Conservation (phyloP, 2,113 vertebrate species). For the Ophthalmolycus amberensis region DNA sequence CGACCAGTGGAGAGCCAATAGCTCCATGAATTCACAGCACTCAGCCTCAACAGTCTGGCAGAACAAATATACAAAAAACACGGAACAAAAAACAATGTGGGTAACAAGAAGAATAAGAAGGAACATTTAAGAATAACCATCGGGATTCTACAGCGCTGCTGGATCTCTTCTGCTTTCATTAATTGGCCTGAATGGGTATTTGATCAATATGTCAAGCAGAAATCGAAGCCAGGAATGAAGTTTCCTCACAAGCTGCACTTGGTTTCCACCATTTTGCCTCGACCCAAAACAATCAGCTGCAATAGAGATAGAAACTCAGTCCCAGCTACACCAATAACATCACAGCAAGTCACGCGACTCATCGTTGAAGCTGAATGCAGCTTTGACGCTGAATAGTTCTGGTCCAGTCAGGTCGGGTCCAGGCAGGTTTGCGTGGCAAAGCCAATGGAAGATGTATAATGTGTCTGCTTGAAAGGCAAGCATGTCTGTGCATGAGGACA, state of each 20-base stretch:
- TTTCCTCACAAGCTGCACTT: neutral
- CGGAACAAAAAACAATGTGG: conserved; percentile 23
- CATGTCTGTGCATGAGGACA: conserved; percentile 55
- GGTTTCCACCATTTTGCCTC: neutral
- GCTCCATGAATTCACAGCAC: conserved; percentile 60
- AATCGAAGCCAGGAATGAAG: neutral
- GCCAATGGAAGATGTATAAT: conserved; percentile 42
- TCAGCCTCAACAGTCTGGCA: conserved; percentile 54
- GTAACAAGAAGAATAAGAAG: conserved; percentile 9
- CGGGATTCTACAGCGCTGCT: neutral
- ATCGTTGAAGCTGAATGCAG: neutral
- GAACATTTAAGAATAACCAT: conserved; percentile 1
- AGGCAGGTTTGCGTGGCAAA: conserved; percentile 48
- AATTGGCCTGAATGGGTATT: neutral
- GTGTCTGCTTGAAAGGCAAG: conserved; percentile 45
- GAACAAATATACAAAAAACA: conserved; percentile 45
- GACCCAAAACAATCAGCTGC: neutral
- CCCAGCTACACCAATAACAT: neutral
- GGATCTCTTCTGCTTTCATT: neutral
- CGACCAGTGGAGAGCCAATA: conserved; percentile 59
- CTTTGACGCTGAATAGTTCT: neutral
- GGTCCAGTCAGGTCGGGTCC: conserved; percentile 18
- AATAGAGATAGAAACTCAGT: neutral
- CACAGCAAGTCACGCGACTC: neutral
- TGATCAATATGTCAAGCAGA: neutral